Evolutionary conservation across 92 coral and sea anemone species (phyloP).

Genomic region (Anthopleura xanthogrammica): DNA sequence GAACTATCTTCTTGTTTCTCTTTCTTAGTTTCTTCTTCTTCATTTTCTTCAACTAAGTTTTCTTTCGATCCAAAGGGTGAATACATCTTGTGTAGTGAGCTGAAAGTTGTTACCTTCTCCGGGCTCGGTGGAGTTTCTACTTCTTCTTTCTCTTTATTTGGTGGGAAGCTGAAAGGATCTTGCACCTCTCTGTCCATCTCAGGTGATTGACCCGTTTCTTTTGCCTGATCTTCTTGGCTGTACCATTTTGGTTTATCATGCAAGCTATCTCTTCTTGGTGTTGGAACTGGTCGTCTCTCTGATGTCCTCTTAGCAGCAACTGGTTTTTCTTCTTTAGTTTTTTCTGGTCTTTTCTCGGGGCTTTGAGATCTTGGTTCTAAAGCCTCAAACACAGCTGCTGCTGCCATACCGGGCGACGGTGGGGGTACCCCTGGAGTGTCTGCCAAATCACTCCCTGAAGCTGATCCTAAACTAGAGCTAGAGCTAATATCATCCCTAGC

Average conservation of each 20-base stretch:
- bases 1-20: conserved; percentile 40
- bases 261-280: conserved; percentile 67
- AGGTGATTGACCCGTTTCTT: background rate
- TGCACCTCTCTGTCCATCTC: conserved; percentile 23
- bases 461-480: conserved; percentile 30
- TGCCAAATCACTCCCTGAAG: conserved; percentile 40
- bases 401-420: conserved; percentile 81
- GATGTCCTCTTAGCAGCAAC: background rate
- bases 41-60: conserved; percentile 39
- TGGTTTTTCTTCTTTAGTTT: too few species aligned
- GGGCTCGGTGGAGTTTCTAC: background rate
- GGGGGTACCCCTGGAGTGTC: conserved; percentile 84
- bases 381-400: conserved; percentile 67
- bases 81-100: conserved; percentile 51
- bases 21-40: conserved; percentile 31
- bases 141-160: conserved; percentile 13
- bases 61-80: conserved; percentile 67
- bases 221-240: background rate
- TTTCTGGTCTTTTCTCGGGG: background rate
- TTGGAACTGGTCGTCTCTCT: conserved; percentile 19
- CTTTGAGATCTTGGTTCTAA: conserved; percentile 25
- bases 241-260: conserved; percentile 47
- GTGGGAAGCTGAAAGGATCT: conserved; percentile 73
- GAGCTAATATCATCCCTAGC: conserved; percentile 49
- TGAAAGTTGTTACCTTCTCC: conserved; percentile 35